Percentiles rank a stretch among this genome's conserved stretches.
These are phyloP conservation scores for Neoseiulus cucumeris DNA, from an alignment of 1,140 invertebrate genomes.

Conservation along the genomic window DNA sequence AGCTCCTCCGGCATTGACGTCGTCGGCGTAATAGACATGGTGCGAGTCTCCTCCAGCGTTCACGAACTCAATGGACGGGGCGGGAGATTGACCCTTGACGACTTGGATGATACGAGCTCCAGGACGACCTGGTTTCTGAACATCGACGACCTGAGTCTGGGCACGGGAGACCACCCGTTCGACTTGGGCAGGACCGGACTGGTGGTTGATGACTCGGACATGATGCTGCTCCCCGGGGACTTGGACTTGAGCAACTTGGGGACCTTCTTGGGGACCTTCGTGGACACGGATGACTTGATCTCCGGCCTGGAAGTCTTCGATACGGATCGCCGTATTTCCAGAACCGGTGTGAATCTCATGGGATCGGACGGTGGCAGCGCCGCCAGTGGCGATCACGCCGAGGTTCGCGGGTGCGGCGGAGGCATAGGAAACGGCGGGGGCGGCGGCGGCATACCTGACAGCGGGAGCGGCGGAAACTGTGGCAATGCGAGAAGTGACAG, in stretches of 20 bases:
- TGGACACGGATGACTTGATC: constrained; percentile 8
- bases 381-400: neutral
- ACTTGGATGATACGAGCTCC: constrained; percentile 5
- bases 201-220: neutral
- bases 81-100: constrained; percentile 3
- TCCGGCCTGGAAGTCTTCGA: neutral
- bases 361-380: neutral
- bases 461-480: neutral
- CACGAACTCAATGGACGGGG: neutral
- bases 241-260: neutral
- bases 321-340: neutral
- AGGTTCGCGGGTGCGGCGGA: neutral
- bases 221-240: constrained; percentile 8
- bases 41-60: neutral
- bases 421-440: neutral
- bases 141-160: constrained; percentile 1
- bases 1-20: neutral
- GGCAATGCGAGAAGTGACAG: neutral
- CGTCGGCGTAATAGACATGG: constrained; percentile 7
- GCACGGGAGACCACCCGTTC: neutral
- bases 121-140: neutral
- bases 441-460: neutral
- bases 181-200: neutral
- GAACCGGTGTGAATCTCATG: constrained; percentile 4
- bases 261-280: neutral